Base-by-base conservation (phyloP, 1,140 invertebrate species). In the Drosophila pseudoobscura region DNA sequence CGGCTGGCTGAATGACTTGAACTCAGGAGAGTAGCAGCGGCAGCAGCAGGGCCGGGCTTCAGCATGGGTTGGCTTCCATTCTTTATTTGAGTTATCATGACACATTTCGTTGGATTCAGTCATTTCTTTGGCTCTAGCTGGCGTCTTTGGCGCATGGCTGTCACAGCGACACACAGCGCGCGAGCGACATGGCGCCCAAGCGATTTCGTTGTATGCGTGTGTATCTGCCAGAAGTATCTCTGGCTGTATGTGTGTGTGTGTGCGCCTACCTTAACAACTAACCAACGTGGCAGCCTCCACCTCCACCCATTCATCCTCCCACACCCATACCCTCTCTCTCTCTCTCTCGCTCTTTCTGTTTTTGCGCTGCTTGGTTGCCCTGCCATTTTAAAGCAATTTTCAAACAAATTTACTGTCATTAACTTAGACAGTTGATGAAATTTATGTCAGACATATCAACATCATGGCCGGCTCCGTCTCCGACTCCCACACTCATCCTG, bases 391-490 rank as follows among this genome's bases (percentile, higher is more conserved):
- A 88, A 88, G 83, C 83, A 88, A 88, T 88, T 88, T 88, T 88
- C 83, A 88, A 88, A 88, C 83, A 88, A 88, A 88, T 88, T 88
- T 88, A 88, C 83, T 88, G 83, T 88, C 83, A 88, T 88, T 88
- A 88, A 88, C 83, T 88, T 88, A 88, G 83, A 88, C 83, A 88
- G 83, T 88, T 88, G 83, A 88, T 88, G 83, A 88, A 88, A 88
- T 88, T 88, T 88, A 88, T 88, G 83, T 88, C 83, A 88, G 83
- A 78, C 83, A 88, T 85, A 85, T 88, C 83, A 88, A 66, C 84
- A 83, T 87, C 78, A 88, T 87, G 77, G 56, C 71, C 65, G 75
- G 45, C 61, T 75, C 47, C 46, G 75, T 53, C 61, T 74, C 47
- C 46, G 45, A 6, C 64, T 53, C 29, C 15, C 35, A 26, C 43